Percentiles rank a stretch among this genome's conserved stretches.
phyloP scores from a whole-genome alignment of 2,888 invertebrate genomes.

The Mimachlamys varia region DNA sequence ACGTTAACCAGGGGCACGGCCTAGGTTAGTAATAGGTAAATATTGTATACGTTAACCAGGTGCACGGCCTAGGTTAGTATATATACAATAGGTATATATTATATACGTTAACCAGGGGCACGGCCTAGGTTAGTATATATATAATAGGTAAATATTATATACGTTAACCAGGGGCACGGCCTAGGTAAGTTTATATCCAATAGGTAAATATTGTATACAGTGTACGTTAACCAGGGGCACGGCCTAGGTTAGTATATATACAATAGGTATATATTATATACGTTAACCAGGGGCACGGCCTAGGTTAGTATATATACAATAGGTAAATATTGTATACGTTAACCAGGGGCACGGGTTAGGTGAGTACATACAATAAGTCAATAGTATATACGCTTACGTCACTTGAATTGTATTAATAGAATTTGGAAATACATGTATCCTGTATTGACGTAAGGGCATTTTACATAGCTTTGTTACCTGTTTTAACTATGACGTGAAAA shows the following conservation, averaged over 20 bases:
- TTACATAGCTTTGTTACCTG: no score
- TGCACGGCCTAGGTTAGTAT: conserved; percentile 13
- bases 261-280: no score
- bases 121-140: not conserved
- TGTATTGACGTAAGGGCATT: no score
- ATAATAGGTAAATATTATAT: no score
- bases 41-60: not conserved
- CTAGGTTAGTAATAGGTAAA: not conserved
- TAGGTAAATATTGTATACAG: no score
- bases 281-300: conserved; percentile 34
- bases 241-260: not conserved
- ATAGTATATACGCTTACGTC: no score
- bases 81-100: no score
- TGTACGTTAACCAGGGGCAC: conserved; percentile 29
- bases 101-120: conserved; percentile 9
- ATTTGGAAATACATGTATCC: no score
- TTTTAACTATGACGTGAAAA: no score
- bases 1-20: conserved; percentile 29
- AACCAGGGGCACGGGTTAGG: conserved; percentile 21
- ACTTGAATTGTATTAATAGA: no score
- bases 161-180: conserved; percentile 29
- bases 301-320: not conserved
- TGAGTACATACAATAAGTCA: no score
- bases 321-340: not conserved
- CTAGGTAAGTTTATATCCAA: not conserved